Conservation (phyloP, 2,888 invertebrate species). For the Nebria brevicollis region DNA sequence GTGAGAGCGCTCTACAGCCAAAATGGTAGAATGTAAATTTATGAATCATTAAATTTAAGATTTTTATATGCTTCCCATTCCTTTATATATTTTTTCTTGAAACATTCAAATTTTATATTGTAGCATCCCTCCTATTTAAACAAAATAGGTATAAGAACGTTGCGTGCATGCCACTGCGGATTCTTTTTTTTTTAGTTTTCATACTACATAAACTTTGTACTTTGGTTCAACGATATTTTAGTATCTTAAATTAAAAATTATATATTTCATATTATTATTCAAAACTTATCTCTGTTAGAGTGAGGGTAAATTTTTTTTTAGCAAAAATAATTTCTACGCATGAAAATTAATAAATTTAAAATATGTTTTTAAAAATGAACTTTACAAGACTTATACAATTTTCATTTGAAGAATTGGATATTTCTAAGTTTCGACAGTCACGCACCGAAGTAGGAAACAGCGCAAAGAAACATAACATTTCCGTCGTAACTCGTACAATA, state of each 20-base stretch:
- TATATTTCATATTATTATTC: background rate
- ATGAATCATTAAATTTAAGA: too few relatives aligned
- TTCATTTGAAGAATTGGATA: constrained; percentile 20
- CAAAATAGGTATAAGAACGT: too few relatives aligned
- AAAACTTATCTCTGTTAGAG: background rate
- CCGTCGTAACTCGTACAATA: constrained; percentile 50
- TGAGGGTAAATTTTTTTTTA: too few relatives aligned
- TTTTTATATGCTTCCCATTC: background rate
- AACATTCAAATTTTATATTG: too few relatives aligned
- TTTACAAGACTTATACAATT: background rate
- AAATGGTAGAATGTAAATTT: too few relatives aligned
- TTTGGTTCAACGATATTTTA: constrained; percentile 11
- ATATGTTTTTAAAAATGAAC: too few relatives aligned
- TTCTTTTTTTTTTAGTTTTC: background rate
- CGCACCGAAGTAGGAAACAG: constrained; percentile 40
- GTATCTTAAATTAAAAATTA: background rate
- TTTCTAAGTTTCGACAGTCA: constrained; percentile 19
- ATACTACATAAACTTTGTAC: constrained; percentile 12
- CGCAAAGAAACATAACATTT: constrained; percentile 50
- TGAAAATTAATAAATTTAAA: too few relatives aligned
- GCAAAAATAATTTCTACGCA: too few relatives aligned
- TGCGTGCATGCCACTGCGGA: too few relatives aligned
- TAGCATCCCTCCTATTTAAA: too few relatives aligned
- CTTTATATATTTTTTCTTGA: too few relatives aligned
- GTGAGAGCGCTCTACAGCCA: too few relatives aligned